Evolutionary conservation across 2,888 invertebrate genomes (phyloP), one percentile per base, ranked within the genome.

Genomic region (Anthophora plumipes): DNA sequence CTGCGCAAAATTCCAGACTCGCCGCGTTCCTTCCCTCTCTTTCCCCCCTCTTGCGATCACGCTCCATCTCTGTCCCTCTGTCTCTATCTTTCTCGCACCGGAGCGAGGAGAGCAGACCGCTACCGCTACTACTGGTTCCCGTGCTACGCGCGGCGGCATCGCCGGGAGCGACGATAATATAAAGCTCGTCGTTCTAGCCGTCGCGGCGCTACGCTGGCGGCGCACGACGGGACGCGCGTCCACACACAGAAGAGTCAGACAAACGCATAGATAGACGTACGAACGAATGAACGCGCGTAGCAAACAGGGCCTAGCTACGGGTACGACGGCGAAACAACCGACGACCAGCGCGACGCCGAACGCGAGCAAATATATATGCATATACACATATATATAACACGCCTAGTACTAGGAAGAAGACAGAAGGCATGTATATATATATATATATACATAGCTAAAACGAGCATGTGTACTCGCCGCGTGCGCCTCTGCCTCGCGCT

Each of bases 1-100:
- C 69, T 82, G 86, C 77, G 77, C 80, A 73, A 86, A 86, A 85
- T 85, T 82, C 84, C 75, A 74, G 63, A 64, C 63, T 70, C 79
- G 50, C 61, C 39, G 54, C 54, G 77, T 68, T 69, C 37, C n/a
- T 39, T 57, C 25, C 67, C 14, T 11, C 25, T 39, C 60, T 14
- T 48, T 22, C 37, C 9, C 17, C 11, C 25, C 46, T 17, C 61
- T 55, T 1, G 4, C 48, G 12, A 25, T 63, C 12, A 48, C 31
- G 25, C 37, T 43, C 39, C 55, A 20, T 31, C 17, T 50, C 41
- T 22, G 55, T 22, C 41, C 12, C 9, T 8, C 25, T 12, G 4
- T 14, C 39, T 17, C 57, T 52, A 48, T 31, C 9, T 17, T 31
- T 46, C 12, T 46, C 54, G 22, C 20, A n/a, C 14, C 22, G 14